Conservation (phyloP, 2,888 invertebrate genomes). For the Cyclophora punctaria region DNA sequence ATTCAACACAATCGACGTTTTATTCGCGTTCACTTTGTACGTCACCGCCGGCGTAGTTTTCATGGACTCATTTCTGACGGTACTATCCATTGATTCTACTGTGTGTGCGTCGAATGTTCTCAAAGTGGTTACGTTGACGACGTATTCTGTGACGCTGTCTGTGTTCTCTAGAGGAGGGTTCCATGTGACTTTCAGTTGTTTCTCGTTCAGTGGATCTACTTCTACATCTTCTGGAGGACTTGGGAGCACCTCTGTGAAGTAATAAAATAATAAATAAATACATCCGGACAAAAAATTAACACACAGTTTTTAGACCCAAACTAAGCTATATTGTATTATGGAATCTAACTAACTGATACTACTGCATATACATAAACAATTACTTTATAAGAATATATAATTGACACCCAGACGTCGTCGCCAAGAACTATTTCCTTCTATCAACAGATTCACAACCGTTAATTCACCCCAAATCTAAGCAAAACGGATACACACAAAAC, state of each 20-base stretch:
- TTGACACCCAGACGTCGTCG: too few species aligned
- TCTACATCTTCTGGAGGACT: slow-evolving; percentile 83
- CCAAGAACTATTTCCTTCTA: too few species aligned
- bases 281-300: too few species aligned
- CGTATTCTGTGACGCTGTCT: slow-evolving; percentile 79
- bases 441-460: too few species aligned
- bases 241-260: slow-evolving; percentile 79
- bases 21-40: slow-evolving; percentile 75
- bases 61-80: slow-evolving; percentile 36
- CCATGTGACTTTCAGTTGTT: slow-evolving; percentile 83
- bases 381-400: too few species aligned
- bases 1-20: slow-evolving; percentile 75
- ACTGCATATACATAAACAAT: too few species aligned
- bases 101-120: slow-evolving; percentile 79
- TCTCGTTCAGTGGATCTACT: slow-evolving; percentile 83
- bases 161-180: slow-evolving; percentile 77
- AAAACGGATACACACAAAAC: too few species aligned
- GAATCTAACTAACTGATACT: too few species aligned
- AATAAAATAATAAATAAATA: too few species aligned
- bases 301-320: too few species aligned
- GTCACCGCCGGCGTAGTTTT: slow-evolving; percentile 45
- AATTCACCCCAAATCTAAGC: too few species aligned
- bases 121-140: slow-evolving; percentile 82
- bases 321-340: too few species aligned
- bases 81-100: slow-evolving; percentile 64